These are phyloP conservation scores for Notiomystis cincta DNA, from an alignment of 2,113 vertebrate genomes.

Conservation along the genomic window DNA sequence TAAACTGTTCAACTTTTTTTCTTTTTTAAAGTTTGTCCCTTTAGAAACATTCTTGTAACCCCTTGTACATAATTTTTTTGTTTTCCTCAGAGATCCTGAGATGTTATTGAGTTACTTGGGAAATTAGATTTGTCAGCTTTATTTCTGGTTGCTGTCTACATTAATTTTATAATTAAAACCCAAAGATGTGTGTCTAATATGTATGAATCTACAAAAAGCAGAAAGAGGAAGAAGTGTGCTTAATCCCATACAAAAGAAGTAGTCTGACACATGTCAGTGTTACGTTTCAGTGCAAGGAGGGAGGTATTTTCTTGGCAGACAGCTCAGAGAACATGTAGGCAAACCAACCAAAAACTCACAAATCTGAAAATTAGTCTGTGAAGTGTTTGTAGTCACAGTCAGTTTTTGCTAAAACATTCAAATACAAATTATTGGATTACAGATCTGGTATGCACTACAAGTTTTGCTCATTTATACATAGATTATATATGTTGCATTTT, in stretches of 20 bases:
- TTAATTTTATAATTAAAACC: constrained; percentile 66
- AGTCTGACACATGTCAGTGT: neutral
- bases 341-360: constrained; percentile 2
- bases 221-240: neutral
- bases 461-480: constrained; percentile 6
- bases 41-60: neutral
- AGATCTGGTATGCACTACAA: neutral
- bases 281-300: neutral
- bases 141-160: constrained; percentile 47
- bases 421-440: neutral
- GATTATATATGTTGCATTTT: neutral
- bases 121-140: constrained; percentile 64
- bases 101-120: constrained; percentile 38
- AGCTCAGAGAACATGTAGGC: neutral
- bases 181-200: constrained; percentile 60
- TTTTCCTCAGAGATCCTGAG: neutral
- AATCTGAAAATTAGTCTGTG: constrained; percentile 42
- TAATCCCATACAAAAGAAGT: neutral
- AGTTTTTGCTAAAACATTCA: constrained; percentile 17
- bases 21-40: neutral
- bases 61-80: neutral
- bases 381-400: constrained; percentile 4
- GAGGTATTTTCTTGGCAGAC: neutral
- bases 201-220: constrained; percentile 27
- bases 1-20: neutral